Base-by-base conservation (phyloP, 1,140 invertebrate genomes). In the Cherax destructor region DNA sequence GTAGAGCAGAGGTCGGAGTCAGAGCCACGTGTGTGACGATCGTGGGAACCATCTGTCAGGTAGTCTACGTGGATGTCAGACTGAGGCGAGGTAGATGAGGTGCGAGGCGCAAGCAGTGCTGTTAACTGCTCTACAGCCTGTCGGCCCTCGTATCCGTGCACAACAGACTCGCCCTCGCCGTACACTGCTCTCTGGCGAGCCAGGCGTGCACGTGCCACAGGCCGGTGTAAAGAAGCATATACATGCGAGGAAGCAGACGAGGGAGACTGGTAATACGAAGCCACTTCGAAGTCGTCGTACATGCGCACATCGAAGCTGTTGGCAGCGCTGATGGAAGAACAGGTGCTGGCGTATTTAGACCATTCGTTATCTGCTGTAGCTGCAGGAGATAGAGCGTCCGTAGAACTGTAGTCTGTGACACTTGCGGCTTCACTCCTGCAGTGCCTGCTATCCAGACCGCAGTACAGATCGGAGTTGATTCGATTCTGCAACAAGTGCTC, bases 251-350 rank as follows among this genome's bases (percentile, higher is more conserved):
- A 76, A n/a, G 78, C 92, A 21, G 88, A 52, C 21, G 92, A 83
- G n/a, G 89, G 74, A 4, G 92, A 74, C n/a, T 92, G 85, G 79
- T 92, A 92, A 74, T 92, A 92, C 24, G 92, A 91, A 21, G 92
- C 85, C 49, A 92, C 92, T 59, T 92, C 92, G 56, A 88, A 91
- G 87, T 92, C 92, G 61, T 92, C 92, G 49, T 92, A 92, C 89
- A 92, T 92, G 49, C 92, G 52, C 1, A 91, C 91, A 74, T 93
- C 91, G 61, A 93, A 93, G 69, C 88, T 92, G 78, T 91, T 91
- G 13, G 91, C 91, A 30, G 88, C 87, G 79, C 91, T 91, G 61
- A 93, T 93, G 59, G 92, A 91, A 13, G 92, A 92, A 76, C 90
- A 92, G 3, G 92, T 92, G 77, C 86, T 92, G 49, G 91, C 83